phyloP scores from a whole-genome alignment of 2,888 invertebrate genomes.

The Leptinotarsa tumamoca region DNA sequence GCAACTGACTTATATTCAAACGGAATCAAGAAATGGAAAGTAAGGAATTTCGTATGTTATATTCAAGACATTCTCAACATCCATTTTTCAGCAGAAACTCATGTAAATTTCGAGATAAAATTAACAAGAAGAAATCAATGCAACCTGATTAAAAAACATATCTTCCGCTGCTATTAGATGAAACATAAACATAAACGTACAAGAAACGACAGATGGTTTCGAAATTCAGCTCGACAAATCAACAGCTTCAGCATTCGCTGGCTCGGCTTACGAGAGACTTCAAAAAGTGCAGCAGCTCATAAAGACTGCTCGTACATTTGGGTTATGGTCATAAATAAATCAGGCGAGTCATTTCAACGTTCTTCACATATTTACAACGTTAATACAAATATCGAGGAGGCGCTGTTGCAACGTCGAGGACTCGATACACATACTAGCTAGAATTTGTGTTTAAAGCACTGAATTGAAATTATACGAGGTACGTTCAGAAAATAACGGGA shows the following conservation, averaged over 20 bases:
- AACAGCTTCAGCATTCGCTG: slow-evolving; percentile 7
- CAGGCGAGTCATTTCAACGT: slow-evolving; percentile 1
- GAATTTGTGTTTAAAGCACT: too few species aligned
- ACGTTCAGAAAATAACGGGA: too few species aligned
- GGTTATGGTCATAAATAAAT: slow-evolving; percentile 19
- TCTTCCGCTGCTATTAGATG: too few species aligned
- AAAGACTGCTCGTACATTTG: slow-evolving; percentile 12
- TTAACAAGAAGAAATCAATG: not conserved
- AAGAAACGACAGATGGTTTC: slow-evolving; percentile 16
- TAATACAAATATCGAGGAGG: not conserved
- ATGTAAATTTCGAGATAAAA: not conserved
- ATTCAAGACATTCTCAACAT: too few species aligned
- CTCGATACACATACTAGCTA: too few species aligned
- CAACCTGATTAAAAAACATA: not conserved
- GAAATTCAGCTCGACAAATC: slow-evolving; percentile 7
- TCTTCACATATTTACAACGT: slow-evolving; percentile 13
- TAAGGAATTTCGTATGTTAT: too few species aligned
- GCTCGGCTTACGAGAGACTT: slow-evolving; percentile 4
- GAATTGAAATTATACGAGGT: too few species aligned
- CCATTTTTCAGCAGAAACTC: not conserved
- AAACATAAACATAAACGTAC: slow-evolving; percentile 6
- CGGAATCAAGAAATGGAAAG: too few species aligned
- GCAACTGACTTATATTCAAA: too few species aligned
- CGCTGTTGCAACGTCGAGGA: not conserved
- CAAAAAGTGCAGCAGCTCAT: slow-evolving; percentile 20